Evolutionary conservation across 2,888 invertebrate species (phyloP), one percentile per base, ranked within the genome.

Genomic region (Amphipoea oculea): DNA sequence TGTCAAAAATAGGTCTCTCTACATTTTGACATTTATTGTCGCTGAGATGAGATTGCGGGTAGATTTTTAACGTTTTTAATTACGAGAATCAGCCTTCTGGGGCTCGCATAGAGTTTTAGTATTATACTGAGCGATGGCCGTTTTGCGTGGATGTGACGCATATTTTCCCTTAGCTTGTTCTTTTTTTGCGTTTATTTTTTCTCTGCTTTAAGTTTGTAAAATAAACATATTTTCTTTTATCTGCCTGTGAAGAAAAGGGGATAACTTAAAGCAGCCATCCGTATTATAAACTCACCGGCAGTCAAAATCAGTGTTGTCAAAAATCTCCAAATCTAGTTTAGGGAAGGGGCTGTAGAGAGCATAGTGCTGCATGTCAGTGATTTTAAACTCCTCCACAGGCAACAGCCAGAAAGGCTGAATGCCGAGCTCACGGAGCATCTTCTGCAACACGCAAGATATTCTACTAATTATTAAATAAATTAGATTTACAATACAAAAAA

Each of bases 291-390:
- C 92, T 88, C n/a, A 96, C 97, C 97, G 94, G 87, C 96, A 95
- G 78, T 97, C 97, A 83, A 94, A 96, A 69, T 97, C 96, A 0
- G 95, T 96, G 80, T 97, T 96, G 83, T 97, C 97, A 76, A 97
- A 97, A 62, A 95, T 92, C 73, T 96, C 95, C 65, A 97, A 85
- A 23, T 95, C 95, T 14, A 97, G 89, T 81, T 95, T 95, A 0
- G 96, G 96, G 80, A 93, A 96, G 0, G 92, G 92, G 70, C 95
- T 96, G 87, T 95, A 94, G 0, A 96, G 90, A 2, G 93, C 95
- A 77, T 95, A 96, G 84, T 93, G 93, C 68, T 94, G 92, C 80
- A 94, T 93, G 17, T 94, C 93, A 0, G 91, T 84, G 4, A 95
- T 51, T 14, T 92, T 89, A 78, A 94, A 96, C 89, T 96, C 95